Base-by-base conservation (phyloP, 2,888 invertebrate genomes). In the Caenorhabditis sp. region DNA sequence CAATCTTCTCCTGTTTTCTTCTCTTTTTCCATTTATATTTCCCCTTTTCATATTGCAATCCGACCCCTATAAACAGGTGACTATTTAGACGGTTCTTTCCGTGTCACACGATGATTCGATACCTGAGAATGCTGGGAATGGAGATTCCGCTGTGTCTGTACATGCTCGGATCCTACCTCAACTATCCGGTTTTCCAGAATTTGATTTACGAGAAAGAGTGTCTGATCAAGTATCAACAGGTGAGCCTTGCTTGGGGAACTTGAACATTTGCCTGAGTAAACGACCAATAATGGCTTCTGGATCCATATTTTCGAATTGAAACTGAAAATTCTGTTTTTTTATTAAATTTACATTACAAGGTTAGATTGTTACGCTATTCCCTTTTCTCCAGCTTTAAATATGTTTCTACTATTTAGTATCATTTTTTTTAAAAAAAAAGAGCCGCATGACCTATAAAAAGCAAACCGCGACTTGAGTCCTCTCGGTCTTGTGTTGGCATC, bases 61-160 rank as follows among this genome's bases (percentile, higher is more conserved):
- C 28, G 2, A 26, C 35, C 32, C 4, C 32, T 53, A 67, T 68
- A 68, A 76, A 76, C 68, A 68, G 67, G 67, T 76, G 67, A 72
- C 64, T n/a, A n/a, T n/a, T n/a, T n/a, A n/a, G n/a, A n/a, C n/a
- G n/a, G n/a, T n/a, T n/a, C n/a, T n/a, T n/a, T n/a, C n/a, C n/a
- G n/a, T n/a, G n/a, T n/a, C n/a, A n/a, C 56, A 28, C n/a, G 20
- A 69, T 76, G 69, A 77, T 77, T 62, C 68, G 61, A 11, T 77
- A 64, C 53, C 56, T 71, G 13, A 22, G 65, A 67, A 61, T 82
- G 71, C 55, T 82, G 68, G 82, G 86, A 5, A 92, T 92, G 58
- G 92, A 92, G 81, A 92, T 92, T 4, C 89, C 92, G 8, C 86
- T 92, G 68, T 92, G 92, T 72, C 79, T 92, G n/a, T 92, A 92